Conservation (phyloP, 2,113 vertebrate species). For the Phyllostomus hastatus region DNA sequence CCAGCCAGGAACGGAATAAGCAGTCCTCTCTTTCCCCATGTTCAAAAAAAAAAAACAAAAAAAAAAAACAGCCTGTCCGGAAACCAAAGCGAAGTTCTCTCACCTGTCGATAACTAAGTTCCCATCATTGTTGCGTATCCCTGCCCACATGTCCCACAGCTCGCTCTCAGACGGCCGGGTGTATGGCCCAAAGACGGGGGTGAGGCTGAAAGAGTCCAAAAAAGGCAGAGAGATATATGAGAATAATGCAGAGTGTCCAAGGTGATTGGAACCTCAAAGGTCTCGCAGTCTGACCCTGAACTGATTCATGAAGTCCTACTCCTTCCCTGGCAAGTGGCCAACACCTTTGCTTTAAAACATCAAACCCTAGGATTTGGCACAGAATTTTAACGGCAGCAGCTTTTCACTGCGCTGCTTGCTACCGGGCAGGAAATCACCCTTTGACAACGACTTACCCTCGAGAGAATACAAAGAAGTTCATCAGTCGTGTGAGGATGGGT, state of each 20-base stretch:
- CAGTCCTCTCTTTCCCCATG: neutral
- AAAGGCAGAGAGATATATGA: neutral
- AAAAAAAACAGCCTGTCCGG: neutral
- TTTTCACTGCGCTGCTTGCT: neutral
- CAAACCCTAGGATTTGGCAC: neutral
- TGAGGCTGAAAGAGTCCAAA: constrained; percentile 80
- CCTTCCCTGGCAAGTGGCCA: neutral
- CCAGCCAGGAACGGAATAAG: neutral
- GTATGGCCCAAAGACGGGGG: constrained; percentile 93
- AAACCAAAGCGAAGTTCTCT: neutral
- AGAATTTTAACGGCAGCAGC: neutral
- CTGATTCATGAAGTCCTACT: neutral
- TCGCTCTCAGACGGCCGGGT: constrained; percentile 92
- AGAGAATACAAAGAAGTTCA: constrained; percentile 92
- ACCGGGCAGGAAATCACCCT: neutral
- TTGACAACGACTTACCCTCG: constrained; percentile 83
- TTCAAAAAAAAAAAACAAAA: neutral
- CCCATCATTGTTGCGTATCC: constrained; percentile 91
- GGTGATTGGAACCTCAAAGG: neutral
- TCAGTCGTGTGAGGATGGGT: constrained; percentile 85
- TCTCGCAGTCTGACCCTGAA: neutral
- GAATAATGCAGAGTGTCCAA: neutral
- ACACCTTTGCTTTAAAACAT: neutral
- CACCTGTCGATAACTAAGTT: constrained; percentile 95
- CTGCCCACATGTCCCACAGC: constrained; percentile 97